phyloP scores from a whole-genome alignment of 2,888 invertebrate genomes.

The Cantharis nigra region DNA sequence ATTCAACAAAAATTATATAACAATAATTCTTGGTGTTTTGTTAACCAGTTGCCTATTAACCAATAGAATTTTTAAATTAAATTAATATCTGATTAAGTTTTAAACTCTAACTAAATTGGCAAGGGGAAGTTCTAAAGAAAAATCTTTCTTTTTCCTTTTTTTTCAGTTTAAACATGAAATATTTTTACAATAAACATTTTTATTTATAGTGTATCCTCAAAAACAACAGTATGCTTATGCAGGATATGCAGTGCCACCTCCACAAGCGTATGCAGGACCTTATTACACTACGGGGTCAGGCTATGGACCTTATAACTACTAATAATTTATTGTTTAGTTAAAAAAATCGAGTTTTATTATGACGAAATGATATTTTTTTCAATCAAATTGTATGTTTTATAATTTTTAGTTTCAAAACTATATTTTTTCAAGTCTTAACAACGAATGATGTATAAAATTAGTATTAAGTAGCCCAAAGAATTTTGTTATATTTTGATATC shows the following conservation, averaged over 20 bases:
- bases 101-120: not conserved
- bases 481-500: not conserved
- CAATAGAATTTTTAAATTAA: not conserved
- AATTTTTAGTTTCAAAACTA: not conserved
- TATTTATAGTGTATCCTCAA: constrained; percentile 84
- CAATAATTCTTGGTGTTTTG: not conserved
- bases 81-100: not conserved
- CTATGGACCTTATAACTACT: constrained; percentile 93
- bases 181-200: not conserved
- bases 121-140: not conserved
- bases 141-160: not conserved
- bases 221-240: constrained; percentile 93
- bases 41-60: not conserved
- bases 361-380: not conserved
- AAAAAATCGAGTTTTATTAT: not conserved
- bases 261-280: constrained; percentile 82
- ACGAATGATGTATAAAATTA: not conserved
- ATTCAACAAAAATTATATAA: too few species aligned
- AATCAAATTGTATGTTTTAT: not conserved
- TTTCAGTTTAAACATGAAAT: not conserved
- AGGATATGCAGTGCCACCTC: constrained; percentile 78
- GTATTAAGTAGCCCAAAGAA: not conserved
- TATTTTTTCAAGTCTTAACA: not conserved
- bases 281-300: constrained; percentile 90
- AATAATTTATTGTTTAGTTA: constrained; percentile 48